Evolutionary conservation across 2,797 vertebrate genomes (phyloP), one percentile per base, ranked within the genome.

Genomic region (Notolepis coatsorum): DNA sequence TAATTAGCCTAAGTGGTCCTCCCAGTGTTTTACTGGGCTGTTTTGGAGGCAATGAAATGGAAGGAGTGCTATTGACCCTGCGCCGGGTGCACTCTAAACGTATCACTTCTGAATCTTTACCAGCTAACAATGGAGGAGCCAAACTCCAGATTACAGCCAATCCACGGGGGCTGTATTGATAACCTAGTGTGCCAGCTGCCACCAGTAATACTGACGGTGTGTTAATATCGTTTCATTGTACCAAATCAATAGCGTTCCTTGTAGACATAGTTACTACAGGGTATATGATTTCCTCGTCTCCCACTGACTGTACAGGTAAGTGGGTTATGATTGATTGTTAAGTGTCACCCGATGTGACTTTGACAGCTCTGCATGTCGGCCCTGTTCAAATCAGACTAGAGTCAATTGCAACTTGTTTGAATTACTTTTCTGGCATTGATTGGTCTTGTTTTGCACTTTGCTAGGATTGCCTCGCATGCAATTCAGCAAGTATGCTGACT

Each of bases 1-100:
- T 69, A 81, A 89, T 90, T 84, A 89, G 84, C 12, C 13, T 71
- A 79, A 88, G 82, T 84, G 81, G 64, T 68, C 25, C 58, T 74
- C 65, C 47, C 37, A 28, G 66, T 81, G 79, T 80, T 89, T 88
- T 76, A 82, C 68, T 73, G 78, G 75, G 67, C 70, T 82, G 60
- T 79, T 85, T 82, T 77, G 62, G 55, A 68, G 66, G 75, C 75
- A 53, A 46, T 58, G 66, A 81, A 75, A 80, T 64, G 20, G 81
- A 79, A 75, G 38, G 67, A 69, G 64, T 27, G 67, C 58, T 65
- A 60, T 71, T 83, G 79, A 82, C 72, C 67, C 43, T 52, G 54
- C 9, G 27, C 51, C 75, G 39, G 50, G 65, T 59, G 65, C 45
- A 75, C 68, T 78, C 56, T 55, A 68, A 80, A 81, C n/a, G 7